Percentiles rank a stretch among this genome's conserved stretches.
phyloP scores from a whole-genome alignment of 2,113 vertebrate species.

The Malaclemys terrapin region DNA sequence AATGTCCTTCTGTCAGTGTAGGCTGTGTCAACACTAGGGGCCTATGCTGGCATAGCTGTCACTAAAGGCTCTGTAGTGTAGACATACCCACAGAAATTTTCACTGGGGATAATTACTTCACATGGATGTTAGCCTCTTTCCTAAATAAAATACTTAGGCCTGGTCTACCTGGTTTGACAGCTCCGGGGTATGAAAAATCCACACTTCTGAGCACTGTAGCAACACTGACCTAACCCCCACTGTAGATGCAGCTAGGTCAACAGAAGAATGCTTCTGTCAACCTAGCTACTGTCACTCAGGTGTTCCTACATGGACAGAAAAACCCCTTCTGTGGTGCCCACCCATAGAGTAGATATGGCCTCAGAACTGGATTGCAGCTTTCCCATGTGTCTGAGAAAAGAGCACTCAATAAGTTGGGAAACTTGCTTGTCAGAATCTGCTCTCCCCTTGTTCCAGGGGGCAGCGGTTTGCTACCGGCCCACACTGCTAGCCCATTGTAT shows the following conservation, averaged over 20 bases:
- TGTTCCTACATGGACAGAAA: background rate
- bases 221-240: background rate
- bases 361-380: background rate
- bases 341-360: background rate
- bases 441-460: background rate
- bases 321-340: too few relatives aligned
- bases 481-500: background rate
- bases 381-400: background rate
- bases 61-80: background rate
- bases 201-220: background rate
- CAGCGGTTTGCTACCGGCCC: background rate
- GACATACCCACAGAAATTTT: background rate
- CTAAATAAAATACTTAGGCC: constrained; percentile 15
- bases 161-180: background rate
- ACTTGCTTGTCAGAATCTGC: background rate
- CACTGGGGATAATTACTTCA: constrained; percentile 7
- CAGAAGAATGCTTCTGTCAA: too few relatives aligned
- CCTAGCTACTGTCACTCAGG: background rate
- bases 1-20: background rate
- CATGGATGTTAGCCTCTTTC: background rate
- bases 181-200: background rate
- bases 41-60: background rate
- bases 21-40: background rate
- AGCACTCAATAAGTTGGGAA: background rate
- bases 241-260: background rate